Conservation (phyloP, 1,140 invertebrate species). For the Dryas iulia region DNA sequence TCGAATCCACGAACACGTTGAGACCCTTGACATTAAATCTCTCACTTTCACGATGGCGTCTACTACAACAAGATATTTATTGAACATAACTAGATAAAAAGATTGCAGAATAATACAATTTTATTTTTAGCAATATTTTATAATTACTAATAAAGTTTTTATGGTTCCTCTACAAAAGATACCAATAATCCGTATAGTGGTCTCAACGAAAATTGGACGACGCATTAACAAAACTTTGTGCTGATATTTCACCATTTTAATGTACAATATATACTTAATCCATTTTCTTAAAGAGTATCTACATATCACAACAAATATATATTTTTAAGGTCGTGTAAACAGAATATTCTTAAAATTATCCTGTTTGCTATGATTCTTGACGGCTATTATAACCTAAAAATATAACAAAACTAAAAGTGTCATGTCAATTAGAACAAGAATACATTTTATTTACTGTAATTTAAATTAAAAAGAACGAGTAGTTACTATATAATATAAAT, state of each 20-base stretch:
- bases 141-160: slow-evolving; percentile 44
- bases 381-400: too few species aligned
- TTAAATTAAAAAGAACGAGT: too few species aligned
- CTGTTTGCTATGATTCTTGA: too few species aligned
- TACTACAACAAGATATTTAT: background rate
- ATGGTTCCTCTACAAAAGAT: slow-evolving; percentile 58
- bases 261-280: background rate
- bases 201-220: slow-evolving; percentile 32
- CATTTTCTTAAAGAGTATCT: too few species aligned
- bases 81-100: background rate
- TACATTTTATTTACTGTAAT: too few species aligned
- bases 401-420: too few species aligned
- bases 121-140: slow-evolving; percentile 20
- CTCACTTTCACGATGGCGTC: background rate
- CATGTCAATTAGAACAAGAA: too few species aligned
- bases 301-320: too few species aligned
- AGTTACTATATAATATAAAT: too few species aligned
- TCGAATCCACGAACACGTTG: background rate
- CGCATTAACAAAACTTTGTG: background rate
- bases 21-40: too few species aligned
- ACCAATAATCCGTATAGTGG: slow-evolving; percentile 50
- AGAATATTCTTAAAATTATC: too few species aligned
- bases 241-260: background rate
- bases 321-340: too few species aligned
- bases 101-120: slow-evolving; percentile 1